Evolutionary conservation across 2,113 vertebrate species (phyloP), one percentile per base, ranked within the genome.

Genomic region (Aegithalos caudatus): DNA sequence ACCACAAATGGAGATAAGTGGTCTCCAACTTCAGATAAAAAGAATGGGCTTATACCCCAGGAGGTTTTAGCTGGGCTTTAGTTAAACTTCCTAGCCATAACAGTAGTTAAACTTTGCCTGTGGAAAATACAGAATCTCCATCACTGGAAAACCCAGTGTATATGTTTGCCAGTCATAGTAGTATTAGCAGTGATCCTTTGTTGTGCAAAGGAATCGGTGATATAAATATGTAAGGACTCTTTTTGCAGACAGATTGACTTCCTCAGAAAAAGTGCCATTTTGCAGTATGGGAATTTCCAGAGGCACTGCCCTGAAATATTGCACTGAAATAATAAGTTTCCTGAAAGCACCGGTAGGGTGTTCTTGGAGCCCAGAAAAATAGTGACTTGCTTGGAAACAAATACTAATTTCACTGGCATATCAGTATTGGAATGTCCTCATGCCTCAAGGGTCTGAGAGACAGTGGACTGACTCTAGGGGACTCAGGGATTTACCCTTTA

Each of bases 1-100:
- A 67, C 13, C 5, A 31, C 80, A 86, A 74, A 78, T n/a, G 19
- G 33, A 74, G 27, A 42, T 38, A 47, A 78, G 54, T 38, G 47
- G n/a, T 86, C 81, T 94, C 37, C 19, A 45, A n/a, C 62, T 92
- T 85, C 38, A 50, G 22, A 50, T 86, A 83, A 91, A 94, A 73
- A 73, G 65, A 81, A 70, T 73, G 38, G 62, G 12, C 11, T 77
- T 90, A 7, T 61, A 73, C 7, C 31, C 33, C 7, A 40, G 38
- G 35, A 81, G 27, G 27, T 66, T 88, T 84, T 74, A 77, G 28
- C 61, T 57, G 84, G 61, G 29, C 38, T 58, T 84, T 51, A 47
- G 38, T 74, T 62, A 89, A 74, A 67, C 8, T 58, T 81, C 27
- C 25, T 16, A 58, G 54, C 25, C 4, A 2, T 66, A 81, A 40